These are phyloP conservation scores for Aegithalos caudatus DNA, from an alignment of 2,113 vertebrate genomes.

Conservation along the genomic window DNA sequence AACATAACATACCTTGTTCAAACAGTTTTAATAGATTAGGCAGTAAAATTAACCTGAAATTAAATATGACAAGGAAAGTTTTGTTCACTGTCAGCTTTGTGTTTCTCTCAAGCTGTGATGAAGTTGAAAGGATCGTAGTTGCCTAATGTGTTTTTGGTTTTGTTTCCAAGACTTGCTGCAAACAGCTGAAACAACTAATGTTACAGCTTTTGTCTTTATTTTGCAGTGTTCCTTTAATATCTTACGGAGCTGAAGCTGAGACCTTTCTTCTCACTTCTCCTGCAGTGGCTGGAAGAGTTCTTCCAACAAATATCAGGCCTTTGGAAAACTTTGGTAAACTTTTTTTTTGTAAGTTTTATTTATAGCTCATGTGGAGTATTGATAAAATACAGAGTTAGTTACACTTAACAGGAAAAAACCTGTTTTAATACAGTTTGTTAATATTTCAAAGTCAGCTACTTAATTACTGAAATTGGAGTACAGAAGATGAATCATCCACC, in stretches of 20 bases:
- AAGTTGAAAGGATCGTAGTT: neutral
- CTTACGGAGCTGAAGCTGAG: constrained; percentile 60
- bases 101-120: neutral
- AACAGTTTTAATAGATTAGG: neutral
- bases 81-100: neutral
- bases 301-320: constrained; percentile 72
- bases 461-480: neutral
- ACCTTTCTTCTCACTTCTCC: constrained; percentile 66
- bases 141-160: neutral
- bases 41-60: neutral
- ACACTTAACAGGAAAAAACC: accelerated
- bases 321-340: constrained; percentile 86
- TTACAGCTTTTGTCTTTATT: constrained; percentile 1
- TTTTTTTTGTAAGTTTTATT: constrained; percentile 71
- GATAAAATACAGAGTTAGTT: neutral
- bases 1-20: neutral
- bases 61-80: neutral
- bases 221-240: constrained; percentile 69
- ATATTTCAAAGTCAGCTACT: neutral
- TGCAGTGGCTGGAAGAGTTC: constrained; percentile 66
- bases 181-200: neutral
- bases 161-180: neutral
- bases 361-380: constrained; percentile 40
- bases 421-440: neutral
- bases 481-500: neutral